Evolutionary conservation across 2,797 vertebrate genomes (phyloP), one percentile per base, ranked within the genome.

Genomic region (Crocodylus rhombifer): DNA sequence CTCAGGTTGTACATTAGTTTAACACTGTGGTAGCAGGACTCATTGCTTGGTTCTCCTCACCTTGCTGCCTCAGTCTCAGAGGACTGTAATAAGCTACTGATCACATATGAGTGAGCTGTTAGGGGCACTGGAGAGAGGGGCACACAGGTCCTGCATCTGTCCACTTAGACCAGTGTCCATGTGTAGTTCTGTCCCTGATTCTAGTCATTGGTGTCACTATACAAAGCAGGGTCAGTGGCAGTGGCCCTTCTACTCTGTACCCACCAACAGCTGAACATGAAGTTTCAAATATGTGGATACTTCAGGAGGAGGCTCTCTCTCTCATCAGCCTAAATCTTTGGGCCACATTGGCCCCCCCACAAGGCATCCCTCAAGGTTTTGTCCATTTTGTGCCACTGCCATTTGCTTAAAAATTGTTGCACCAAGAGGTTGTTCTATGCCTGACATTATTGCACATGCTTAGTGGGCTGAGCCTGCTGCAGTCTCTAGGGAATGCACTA

Each of bases 251-350:
- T 33, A 69, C 7, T 2, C 71, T 79, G 62, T 76, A 36, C 20
- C 36, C 56, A 57, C 30, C 5, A 3, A 2, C 55, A 86, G 16
- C 8, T 36, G 13, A 84, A 80, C 1, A 4, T 30, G 85, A 14
- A 26, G 60, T 60, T 71, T 3, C 55, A 62, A 7, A 0, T 0
- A 23, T 67, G 69, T 14, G 11, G 3, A 1, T 2, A 61, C 74
- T 21, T 82, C 92, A 86, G 84, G 64, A 89, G 82, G 55, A 77
- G 71, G 55, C 28, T 83, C 33, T 94, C 64, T 67, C 64, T 28
- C 30, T 62, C 1, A 3, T 2, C 8, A 84, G 76, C 10, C 57
- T 87, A 65, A 80, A 21, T 28, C 79, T 82, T 5, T 18, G 51
- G 84, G 28, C 6, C 76, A 84, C 88, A 85, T 65, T 77, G 30